phyloP scores from a whole-genome alignment of 37 sponge, comb jelly and placozoan species.

The Beroe forskalii region DNA sequence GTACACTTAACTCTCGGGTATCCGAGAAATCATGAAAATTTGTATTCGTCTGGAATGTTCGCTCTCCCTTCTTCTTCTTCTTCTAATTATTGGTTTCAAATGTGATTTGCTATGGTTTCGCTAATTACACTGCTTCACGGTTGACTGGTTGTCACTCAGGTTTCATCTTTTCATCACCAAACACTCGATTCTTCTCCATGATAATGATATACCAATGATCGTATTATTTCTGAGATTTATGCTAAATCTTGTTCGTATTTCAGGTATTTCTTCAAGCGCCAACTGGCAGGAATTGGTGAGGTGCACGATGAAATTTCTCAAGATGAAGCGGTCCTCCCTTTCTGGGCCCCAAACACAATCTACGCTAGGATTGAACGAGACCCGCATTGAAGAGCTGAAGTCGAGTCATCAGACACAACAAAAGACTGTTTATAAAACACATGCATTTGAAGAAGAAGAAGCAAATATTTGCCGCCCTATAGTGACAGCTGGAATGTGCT shows the following conservation, averaged over 20 bases:
- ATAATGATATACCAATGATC: background rate
- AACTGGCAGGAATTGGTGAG: slow-evolving; percentile 26
- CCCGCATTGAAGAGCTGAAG: background rate
- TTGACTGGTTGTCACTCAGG: no score
- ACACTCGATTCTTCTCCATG: background rate
- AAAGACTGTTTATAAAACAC: slow-evolving; percentile 10
- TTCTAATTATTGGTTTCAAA: no score
- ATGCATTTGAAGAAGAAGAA: background rate
- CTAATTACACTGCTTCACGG: no score
- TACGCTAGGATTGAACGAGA: background rate
- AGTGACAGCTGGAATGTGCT: no score
- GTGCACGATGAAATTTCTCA: background rate
- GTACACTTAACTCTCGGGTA: no score
- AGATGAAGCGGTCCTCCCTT: background rate
- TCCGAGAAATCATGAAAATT: no score
- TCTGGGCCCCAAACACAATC: slow-evolving; percentile 35
- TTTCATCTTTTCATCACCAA: no score
- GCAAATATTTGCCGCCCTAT: no score
- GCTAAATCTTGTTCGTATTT: background rate
- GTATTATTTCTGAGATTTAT: background rate
- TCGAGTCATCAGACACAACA: slow-evolving; percentile 2
- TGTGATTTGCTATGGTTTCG: no score
- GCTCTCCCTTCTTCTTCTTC: no score
- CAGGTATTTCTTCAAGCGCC: slow-evolving; percentile 52
- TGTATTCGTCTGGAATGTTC: no score